Percentiles rank a stretch among this genome's conserved stretches.
Evolutionary conservation across 2,888 invertebrate genomes (phyloP).

Genomic region (Alsophila aescularia): DNA sequence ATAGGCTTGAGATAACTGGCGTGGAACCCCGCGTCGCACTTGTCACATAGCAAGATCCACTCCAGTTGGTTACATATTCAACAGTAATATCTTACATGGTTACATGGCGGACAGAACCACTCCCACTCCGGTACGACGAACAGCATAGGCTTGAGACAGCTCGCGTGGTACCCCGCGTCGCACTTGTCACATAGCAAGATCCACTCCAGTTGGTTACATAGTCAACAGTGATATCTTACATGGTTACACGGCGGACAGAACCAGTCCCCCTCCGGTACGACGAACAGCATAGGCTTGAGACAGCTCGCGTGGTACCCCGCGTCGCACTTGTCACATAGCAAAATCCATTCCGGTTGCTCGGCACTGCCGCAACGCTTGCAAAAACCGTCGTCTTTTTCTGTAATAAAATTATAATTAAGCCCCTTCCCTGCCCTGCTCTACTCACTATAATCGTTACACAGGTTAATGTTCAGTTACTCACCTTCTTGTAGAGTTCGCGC

Average conservation of each 20-base stretch:
- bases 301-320: constrained; percentile 99
- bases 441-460: not conserved
- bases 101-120: too few species aligned
- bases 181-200: constrained; percentile 98
- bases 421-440: too few species aligned
- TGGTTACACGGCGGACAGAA: constrained; percentile 99
- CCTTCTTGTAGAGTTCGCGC: constrained; percentile 94
- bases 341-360: constrained; percentile 98
- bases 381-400: constrained; percentile 87
- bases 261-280: constrained; percentile 99
- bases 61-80: too few species aligned
- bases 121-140: constrained; percentile 98
- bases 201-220: constrained; percentile 97
- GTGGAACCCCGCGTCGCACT: too few species aligned
- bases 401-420: not conserved
- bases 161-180: constrained; percentile 98
- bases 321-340: constrained; percentile 98
- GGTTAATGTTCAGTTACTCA: constrained; percentile 40
- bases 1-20: too few species aligned
- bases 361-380: constrained; percentile 96
- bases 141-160: constrained; percentile 95
- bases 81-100: too few species aligned
- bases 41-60: too few species aligned
- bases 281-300: constrained; percentile 94
- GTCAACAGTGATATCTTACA: constrained; percentile 79